Evolutionary conservation across 2,113 vertebrate species (phyloP), one percentile per base, ranked within the genome.

Genomic region (Caranx ignobilis): DNA sequence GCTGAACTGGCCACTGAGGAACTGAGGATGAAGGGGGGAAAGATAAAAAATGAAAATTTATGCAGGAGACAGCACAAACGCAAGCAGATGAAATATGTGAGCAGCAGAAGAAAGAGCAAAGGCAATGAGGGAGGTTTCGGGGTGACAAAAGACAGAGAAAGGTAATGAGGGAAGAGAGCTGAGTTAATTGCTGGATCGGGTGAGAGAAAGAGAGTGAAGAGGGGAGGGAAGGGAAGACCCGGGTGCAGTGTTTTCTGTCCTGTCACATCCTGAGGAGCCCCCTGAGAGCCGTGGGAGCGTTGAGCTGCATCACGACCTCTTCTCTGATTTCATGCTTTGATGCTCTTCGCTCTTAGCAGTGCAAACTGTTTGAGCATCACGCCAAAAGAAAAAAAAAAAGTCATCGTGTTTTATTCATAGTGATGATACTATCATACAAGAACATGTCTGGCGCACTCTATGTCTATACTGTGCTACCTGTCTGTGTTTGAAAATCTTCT

Each of bases 321-420:
- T 88, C 88, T 88, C 82, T 93, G 91, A 93, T 93, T 94, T 94
- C 92, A 93, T 80, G 91, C 93, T 90, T 92, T 90, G 84, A 92
- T 94, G 93, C 90, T 89, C 85, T 77, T 86, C 55, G 35, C 85
- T 90, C 85, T 70, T 72, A 73, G 83, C 48, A 55, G 54, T 57
- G 78, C 75, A 90, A 91, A 92, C 84, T 82, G 87, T 84, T 89
- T 86, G 64, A 34, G 82, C 61, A 3, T 56, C 37, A 8, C 11
- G 16, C 85, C 82, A 82, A 55, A 10, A 26, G 31, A 11, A 10
- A 41, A 41, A 41, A 41, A 65, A 92, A 88, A 81, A 89, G 74
- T 73, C 79, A 5, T 68, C 66, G 73, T 75, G 66, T 67, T 84
- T 86, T 79, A 81, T 88, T 83, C 71, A 78, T 76, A 82, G 74